Evolutionary conservation across 2,888 invertebrate species (phyloP), one percentile per base, ranked within the genome.

Genomic region (Anodontia alba): DNA sequence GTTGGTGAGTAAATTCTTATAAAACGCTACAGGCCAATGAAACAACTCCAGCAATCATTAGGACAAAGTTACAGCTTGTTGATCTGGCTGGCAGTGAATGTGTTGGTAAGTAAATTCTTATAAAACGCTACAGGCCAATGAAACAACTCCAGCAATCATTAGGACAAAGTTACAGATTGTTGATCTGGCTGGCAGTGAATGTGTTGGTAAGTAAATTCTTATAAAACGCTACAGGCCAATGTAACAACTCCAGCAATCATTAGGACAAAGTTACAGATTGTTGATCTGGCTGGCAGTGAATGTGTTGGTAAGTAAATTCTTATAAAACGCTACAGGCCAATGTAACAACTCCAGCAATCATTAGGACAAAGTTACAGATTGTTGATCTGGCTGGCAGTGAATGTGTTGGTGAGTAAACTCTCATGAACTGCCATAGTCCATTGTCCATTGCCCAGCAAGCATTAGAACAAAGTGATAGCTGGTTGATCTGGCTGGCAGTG

Each of bases 31-130:
- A 83, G 68, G 42, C 76, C 23, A 66, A 67, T 42, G 68, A 15
- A 29, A 42, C 73, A 12, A 29, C 46, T 17, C 72, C 79, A 38
- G 88, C 91, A 29, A 88, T 91, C 1, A 90, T 91, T 46, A 87
- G 88, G 70, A 92, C 92, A 26, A 93, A 93, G 51, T 82, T 93
- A 29, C 93, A 93, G 81, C 87, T 93, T 26, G 92, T 92, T 10
- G 93, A 93, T 73, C 81, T 93, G 31, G 93, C 93, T 69, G 93
- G 93, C 29, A 93, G 92, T 87, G 93, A 93, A 89, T 93, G 92
- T 90, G 92, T 92, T 67, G 93, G 93, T 92, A 81, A 81, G 92
- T 81, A 12, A 15, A 17, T 68, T n/a, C n/a, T n/a, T n/a, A n/a
- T n/a, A n/a, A n/a, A n/a, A n/a, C n/a, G n/a, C n/a, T 75, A 8